Conservation (phyloP, 2,888 invertebrate species). For the Caenorhabditis doughertyi region DNA sequence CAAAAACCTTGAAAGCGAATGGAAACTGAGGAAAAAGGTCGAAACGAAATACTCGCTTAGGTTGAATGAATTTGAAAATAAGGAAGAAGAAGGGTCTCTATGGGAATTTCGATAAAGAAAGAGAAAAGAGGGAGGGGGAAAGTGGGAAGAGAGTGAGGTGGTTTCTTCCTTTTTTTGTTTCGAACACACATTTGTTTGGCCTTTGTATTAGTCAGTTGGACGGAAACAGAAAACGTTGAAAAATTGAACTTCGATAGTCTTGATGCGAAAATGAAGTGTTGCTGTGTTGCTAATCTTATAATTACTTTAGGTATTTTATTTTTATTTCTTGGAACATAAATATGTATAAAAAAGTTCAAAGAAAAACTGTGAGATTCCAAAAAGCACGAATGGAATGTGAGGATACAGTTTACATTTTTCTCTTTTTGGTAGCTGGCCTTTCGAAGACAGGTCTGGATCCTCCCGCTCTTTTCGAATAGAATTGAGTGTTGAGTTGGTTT, state of each 20-base stretch:
- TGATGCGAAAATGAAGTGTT: not conserved
- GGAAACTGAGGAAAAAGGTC: conserved; percentile 20
- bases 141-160: not conserved
- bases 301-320: not conserved
- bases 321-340: not conserved
- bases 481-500: conserved; percentile 91
- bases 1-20: conserved; percentile 45
- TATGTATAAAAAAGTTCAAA: not conserved
- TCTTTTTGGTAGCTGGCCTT: conserved; percentile 88
- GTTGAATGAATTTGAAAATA: conserved; percentile 40
- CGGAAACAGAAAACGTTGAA: conserved; percentile 16
- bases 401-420: conserved; percentile 75
- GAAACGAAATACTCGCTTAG: conserved; percentile 23
- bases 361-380: not conserved
- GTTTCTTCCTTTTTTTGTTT: conserved; percentile 24
- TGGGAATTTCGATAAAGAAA: conserved; percentile 11
- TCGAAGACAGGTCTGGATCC: conserved; percentile 95
- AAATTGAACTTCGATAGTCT: conserved; percentile 39
- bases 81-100: not conserved
- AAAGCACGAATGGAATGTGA: not conserved
- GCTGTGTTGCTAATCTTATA: not conserved
- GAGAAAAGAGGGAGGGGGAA: not conserved
- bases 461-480: conserved; percentile 90
- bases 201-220: conserved; percentile 33
- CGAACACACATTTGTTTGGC: conserved; percentile 32